Evolutionary conservation across 2,888 invertebrate species (phyloP).

Genomic region (Graphium colonna): DNA sequence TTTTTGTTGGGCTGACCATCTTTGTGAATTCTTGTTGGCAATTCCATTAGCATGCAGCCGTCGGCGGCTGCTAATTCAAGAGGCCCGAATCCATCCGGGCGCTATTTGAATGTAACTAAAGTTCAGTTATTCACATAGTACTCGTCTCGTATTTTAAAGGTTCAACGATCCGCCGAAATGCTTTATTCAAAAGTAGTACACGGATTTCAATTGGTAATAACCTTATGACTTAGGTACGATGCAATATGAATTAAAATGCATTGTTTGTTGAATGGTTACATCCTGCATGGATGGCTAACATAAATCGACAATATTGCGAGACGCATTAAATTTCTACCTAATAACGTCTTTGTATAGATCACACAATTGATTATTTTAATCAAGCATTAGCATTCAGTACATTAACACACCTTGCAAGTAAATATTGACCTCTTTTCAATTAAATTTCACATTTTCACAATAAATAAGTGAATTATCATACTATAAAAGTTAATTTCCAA

Average conservation of each 20-base stretch:
- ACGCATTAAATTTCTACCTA: constrained; percentile 10
- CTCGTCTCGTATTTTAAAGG: constrained; percentile 38
- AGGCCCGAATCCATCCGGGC: constrained; percentile 37
- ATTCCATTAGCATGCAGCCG: constrained; percentile 47
- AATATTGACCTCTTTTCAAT: constrained; percentile 10
- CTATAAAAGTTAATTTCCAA: too few species aligned
- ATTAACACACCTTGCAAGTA: constrained; percentile 10
- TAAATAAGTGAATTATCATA: neutral
- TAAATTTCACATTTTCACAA: neutral
- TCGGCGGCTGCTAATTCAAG: constrained; percentile 48
- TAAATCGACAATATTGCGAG: neutral
- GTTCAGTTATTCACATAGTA: constrained; percentile 37
- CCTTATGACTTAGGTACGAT: constrained; percentile 34
- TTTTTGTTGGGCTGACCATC: constrained; percentile 43
- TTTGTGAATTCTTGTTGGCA: constrained; percentile 33
- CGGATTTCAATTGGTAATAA: constrained; percentile 43
- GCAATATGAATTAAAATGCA: constrained; percentile 26
- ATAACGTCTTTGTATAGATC: constrained; percentile 11
- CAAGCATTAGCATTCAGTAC: constrained; percentile 5
- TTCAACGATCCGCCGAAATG: constrained; percentile 48
- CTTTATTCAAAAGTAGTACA: constrained; percentile 42
- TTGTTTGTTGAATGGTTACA: constrained; percentile 27
- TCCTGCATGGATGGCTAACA: constrained; percentile 25
- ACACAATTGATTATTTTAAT: constrained; percentile 13
- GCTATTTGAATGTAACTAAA: constrained; percentile 39